Evolutionary conservation across 2,113 vertebrate species (phyloP).

Genomic region (Saguinus imperator): DNA sequence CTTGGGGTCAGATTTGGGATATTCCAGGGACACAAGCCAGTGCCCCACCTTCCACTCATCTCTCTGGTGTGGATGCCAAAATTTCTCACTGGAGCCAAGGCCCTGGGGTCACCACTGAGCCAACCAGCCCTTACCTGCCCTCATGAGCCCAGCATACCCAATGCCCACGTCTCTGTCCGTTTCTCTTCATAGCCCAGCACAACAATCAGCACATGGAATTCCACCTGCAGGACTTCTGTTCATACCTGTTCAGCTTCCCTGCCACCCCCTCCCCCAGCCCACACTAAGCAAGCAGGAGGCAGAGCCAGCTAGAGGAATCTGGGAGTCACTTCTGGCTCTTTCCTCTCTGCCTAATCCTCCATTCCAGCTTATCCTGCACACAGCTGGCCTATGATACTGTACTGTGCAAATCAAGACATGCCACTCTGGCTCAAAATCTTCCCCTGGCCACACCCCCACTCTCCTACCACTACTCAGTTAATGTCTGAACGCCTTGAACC

Average conservation of each 20-base stretch:
- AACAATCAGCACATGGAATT: too few species aligned
- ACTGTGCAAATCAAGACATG: not conserved
- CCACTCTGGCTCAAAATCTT: not conserved
- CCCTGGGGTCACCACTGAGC: not conserved
- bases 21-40: not conserved
- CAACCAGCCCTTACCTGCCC: not conserved
- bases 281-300: not conserved
- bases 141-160: not conserved
- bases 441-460: not conserved
- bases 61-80: not conserved
- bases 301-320: not conserved
- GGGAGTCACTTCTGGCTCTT: not conserved
- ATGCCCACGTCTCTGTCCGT: rapidly evolving
- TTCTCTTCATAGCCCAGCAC: not conserved
- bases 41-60: not conserved
- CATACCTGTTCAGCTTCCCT: not conserved
- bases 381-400: not conserved
- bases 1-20: not conserved
- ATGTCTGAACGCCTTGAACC: not conserved
- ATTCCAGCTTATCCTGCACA: not conserved
- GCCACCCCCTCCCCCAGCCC: not conserved
- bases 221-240: not conserved
- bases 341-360: not conserved
- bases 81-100: not conserved
- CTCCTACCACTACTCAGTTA: not conserved